Conservation (phyloP, 2,797 vertebrate species). For the Neoniphon sammara region DNA sequence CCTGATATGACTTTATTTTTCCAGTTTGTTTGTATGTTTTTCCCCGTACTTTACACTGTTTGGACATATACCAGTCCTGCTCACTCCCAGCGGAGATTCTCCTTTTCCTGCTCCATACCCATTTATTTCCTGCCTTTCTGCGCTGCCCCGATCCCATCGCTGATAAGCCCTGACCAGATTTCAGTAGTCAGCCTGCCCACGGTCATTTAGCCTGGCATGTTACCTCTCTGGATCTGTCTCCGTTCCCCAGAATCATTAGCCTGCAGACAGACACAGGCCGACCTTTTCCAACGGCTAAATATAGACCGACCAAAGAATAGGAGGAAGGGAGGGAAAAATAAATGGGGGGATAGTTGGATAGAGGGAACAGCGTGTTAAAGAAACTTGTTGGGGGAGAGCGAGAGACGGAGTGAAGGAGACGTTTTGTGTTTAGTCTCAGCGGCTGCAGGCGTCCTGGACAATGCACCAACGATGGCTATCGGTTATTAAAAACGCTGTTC, state of each 20-base stretch:
- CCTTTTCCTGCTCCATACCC: constrained; percentile 58
- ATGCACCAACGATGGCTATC: constrained; percentile 74
- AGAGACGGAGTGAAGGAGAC: constrained; percentile 34
- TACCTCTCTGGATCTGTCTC: constrained; percentile 53
- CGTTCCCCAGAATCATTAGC: constrained; percentile 71
- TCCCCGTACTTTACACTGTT: constrained; percentile 8
- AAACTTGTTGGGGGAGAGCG: constrained; percentile 43
- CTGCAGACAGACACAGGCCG: constrained; percentile 72
- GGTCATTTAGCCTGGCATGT: constrained; percentile 24
- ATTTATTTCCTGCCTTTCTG: constrained; percentile 74
- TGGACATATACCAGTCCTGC: constrained; percentile 9
- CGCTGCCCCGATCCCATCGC: constrained; percentile 57
- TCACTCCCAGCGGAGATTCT: constrained; percentile 64
- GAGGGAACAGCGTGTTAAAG: constrained; percentile 67
- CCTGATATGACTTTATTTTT: neutral
- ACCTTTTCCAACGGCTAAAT: constrained; percentile 84
- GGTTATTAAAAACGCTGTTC: constrained; percentile 52
- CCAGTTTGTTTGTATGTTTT: constrained; percentile 22
- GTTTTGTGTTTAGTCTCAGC: constrained; percentile 64
- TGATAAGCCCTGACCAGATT: constrained; percentile 60
- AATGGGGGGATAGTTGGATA: constrained; percentile 68
- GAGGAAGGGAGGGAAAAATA: constrained; percentile 82
- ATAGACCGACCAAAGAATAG: constrained; percentile 80
- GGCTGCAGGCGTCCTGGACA: constrained; percentile 64
- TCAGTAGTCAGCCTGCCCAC: constrained; percentile 37